Conservation (phyloP, 1,140 invertebrate genomes). For the Colletes latitarsis region DNA sequence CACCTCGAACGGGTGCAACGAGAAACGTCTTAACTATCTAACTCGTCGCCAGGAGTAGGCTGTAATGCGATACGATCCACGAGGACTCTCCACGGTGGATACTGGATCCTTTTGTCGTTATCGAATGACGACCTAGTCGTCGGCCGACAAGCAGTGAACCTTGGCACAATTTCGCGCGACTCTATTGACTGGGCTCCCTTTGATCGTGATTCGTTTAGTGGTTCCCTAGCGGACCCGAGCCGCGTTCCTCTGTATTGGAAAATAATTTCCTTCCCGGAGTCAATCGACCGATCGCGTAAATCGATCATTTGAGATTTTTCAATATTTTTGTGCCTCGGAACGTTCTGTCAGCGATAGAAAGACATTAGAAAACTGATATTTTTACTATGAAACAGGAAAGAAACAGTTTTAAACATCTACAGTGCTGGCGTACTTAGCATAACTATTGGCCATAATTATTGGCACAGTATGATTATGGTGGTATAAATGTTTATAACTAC, state of each 20-base stretch:
- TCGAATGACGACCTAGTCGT: constrained; percentile 13
- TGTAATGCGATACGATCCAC: constrained; percentile 39
- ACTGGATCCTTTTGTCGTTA: constrained; percentile 37
- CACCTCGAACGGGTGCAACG: constrained; percentile 9
- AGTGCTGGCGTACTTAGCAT: too few species aligned
- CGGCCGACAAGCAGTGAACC: background rate
- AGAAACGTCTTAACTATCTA: constrained; percentile 45
- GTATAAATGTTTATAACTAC: too few species aligned
- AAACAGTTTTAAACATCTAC: too few species aligned
- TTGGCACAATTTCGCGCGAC: constrained; percentile 42
- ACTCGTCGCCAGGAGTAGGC: constrained; percentile 51
- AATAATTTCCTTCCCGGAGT: constrained; percentile 21
- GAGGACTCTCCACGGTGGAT: constrained; percentile 28
- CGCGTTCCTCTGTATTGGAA: constrained; percentile 24
- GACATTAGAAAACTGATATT: too few species aligned
- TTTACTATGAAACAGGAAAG: too few species aligned
- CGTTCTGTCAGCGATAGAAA: background rate
- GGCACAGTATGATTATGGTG: too few species aligned
- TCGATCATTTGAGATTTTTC: constrained; percentile 8
- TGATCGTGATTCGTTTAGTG: constrained; percentile 48
- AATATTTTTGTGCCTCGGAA: background rate
- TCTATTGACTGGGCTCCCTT: constrained; percentile 24
- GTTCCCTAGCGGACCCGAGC: background rate
- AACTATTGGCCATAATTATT: too few species aligned
- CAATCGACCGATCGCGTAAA: background rate